A percentile compares a stretch with the other conserved stretches of the same genome.
Conservation (phyloP, 2,113 vertebrate species). For the Microcebus lehilahytsara region DNA sequence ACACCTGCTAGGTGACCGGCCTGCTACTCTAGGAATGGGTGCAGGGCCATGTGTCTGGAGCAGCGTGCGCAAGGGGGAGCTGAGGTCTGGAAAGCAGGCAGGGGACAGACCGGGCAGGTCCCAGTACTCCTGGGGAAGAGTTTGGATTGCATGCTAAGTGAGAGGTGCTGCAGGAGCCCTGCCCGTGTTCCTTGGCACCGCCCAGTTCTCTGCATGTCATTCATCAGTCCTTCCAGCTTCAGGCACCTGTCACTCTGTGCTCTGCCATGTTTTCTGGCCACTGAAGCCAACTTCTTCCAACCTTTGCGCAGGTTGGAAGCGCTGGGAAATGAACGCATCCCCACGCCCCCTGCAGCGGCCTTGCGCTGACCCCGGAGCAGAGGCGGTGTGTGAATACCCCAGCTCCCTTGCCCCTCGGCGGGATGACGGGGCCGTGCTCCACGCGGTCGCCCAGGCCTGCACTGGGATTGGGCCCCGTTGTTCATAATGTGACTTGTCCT, state of each 20-base stretch:
- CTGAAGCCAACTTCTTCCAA: not conserved
- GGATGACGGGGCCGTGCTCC: fast-evolving
- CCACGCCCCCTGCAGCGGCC: fast-evolving
- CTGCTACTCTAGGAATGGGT: too few species aligned
- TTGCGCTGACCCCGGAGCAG: not conserved
- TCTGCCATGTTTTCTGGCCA: not conserved
- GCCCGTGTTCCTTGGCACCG: fast-evolving
- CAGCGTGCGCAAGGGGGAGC: not conserved
- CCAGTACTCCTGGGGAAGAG: not conserved
- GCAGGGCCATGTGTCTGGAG: not conserved
- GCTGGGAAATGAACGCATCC: not conserved
- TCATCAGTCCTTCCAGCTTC: not conserved
- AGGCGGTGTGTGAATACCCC: not conserved
- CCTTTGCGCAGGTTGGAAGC: not conserved
- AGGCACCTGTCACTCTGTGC: not conserved
- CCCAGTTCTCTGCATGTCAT: fast-evolving
- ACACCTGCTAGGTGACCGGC: not conserved
- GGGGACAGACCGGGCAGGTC: not conserved
- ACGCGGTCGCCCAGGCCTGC: not conserved
- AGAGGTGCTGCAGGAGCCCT: too few species aligned
- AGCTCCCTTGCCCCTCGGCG: not conserved
- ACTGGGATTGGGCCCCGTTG: fast-evolving
- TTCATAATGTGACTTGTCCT: not conserved
- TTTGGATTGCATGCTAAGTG: not conserved
- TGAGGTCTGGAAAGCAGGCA: not conserved